Evolutionary conservation across 2,888 invertebrate genomes (phyloP), one percentile per base, ranked within the genome.

Genomic region (Anorthoa munda): DNA sequence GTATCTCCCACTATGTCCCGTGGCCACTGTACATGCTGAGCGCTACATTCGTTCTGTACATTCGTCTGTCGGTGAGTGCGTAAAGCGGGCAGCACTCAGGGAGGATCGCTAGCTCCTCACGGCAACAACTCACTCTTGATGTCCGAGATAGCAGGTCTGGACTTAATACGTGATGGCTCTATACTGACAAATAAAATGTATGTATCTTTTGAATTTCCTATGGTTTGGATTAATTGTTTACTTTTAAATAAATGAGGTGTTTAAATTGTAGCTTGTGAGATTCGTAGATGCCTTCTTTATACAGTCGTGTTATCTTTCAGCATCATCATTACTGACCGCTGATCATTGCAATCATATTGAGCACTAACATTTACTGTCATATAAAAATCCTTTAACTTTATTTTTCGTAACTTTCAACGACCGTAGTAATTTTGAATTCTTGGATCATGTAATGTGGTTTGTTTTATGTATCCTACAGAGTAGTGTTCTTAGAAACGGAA

Each of bases 61-160:
- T 70, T 60, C 48, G 45, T 60, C 56, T 72, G 61, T 26, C 45
- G 66, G 59, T 61, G 56, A 66, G 12, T 66, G 51, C 66, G 59
- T 66, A 63, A 65, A 56, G 61, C 53, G 61, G 11, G 50, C 23
- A 26, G 18, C 46, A n/a, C 31, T 48, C 51, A 12, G 58, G 17
- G 59, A 64, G 51, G 67, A 50, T 59, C 53, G 26, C 61, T 65
- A 21, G 46, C 56, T 59, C 26, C 63, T 64, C 26, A 46, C n/a
- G 4, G 63, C 65, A 66, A 77, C 72, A 77, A 82, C 61, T 69
- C 72, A 72, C 72, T 46, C 46, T 23, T 77, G 77, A 77, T 77
- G 72, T 69, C 55, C n/a, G n/a, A 73, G 79, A 64, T 82, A 82
- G 53, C 53, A 26, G 53, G 50, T 66, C 68, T 58, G 55, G 58